A percentile compares a stretch with the other conserved stretches of the same genome.
These are phyloP conservation scores for Shargacucullia verbasci DNA, from an alignment of 2,888 invertebrate species.

Conservation along the genomic window DNA sequence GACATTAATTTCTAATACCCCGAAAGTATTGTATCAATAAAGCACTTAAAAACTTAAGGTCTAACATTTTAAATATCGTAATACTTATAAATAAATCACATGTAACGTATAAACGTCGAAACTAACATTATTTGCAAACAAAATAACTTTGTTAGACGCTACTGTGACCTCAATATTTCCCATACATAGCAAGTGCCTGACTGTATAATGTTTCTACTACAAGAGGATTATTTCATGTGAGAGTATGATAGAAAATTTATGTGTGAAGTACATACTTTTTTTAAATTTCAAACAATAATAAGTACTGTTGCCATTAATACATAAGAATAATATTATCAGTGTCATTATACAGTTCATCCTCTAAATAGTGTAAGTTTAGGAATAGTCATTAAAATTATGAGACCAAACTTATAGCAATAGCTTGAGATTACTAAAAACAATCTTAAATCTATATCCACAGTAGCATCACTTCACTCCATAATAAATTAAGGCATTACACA, in stretches of 20 bases:
- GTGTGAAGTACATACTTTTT: too few species aligned
- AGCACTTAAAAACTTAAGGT: slow-evolving; percentile 42
- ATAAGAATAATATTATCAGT: too few species aligned
- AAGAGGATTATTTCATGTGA: too few species aligned
- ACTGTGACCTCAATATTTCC: slow-evolving; percentile 15
- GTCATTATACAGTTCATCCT: too few species aligned
- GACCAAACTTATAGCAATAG: slow-evolving; percentile 21
- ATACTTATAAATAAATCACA: slow-evolving; percentile 54
- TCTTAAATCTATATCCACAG: slow-evolving; percentile 28
- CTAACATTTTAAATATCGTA: slow-evolving; percentile 40
- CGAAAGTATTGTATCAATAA: slow-evolving; percentile 19
- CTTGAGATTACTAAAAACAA: slow-evolving; percentile 30
- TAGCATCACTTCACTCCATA: slow-evolving; percentile 11
- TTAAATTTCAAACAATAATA: too few species aligned
- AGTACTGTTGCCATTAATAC: too few species aligned
- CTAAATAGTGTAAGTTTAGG: too few species aligned
- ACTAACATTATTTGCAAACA: slow-evolving; percentile 35
- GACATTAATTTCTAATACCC: slow-evolving; percentile 10
- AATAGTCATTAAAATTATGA: slow-evolving; percentile 18
- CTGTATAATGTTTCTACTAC: too few species aligned
- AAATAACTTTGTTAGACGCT: slow-evolving; percentile 14
- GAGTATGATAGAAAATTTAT: too few species aligned
- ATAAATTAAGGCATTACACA: slow-evolving; percentile 38
- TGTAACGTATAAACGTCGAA: slow-evolving; percentile 32
- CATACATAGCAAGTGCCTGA: too few species aligned